Conservation (phyloP, 2,797 vertebrate species). For the Karalla daura region DNA sequence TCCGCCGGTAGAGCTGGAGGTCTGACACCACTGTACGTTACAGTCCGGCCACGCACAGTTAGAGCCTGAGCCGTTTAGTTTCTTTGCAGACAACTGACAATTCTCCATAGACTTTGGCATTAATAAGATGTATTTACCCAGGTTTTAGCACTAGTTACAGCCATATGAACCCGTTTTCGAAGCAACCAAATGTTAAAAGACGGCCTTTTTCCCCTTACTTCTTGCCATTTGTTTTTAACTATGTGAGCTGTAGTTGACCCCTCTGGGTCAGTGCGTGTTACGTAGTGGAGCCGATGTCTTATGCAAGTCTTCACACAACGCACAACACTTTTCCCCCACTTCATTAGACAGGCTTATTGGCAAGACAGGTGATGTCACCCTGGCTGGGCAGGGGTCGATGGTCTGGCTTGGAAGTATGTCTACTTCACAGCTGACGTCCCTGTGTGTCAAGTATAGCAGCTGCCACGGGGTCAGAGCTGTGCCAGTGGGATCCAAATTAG, state of each 20-base stretch:
- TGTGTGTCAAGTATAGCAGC: not conserved
- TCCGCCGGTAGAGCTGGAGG: slow-evolving; percentile 57
- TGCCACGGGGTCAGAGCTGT: not conserved
- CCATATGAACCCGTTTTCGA: slow-evolving; percentile 37
- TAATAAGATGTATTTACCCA: not conserved
- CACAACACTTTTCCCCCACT: slow-evolving; percentile 40
- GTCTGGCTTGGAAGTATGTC: slow-evolving; percentile 29
- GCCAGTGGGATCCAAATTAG: not conserved
- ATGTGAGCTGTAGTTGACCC: slow-evolving; percentile 50
- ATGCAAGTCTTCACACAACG: slow-evolving; percentile 55
- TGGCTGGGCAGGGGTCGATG: slow-evolving; percentile 52
- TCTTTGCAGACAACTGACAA: slow-evolving; percentile 1
- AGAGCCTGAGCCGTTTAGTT: slow-evolving; percentile 24
- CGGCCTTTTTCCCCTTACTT: slow-evolving; percentile 6
- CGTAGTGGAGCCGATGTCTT: slow-evolving; percentile 61
- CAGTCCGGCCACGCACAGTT: slow-evolving; percentile 49
- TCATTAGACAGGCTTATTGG: slow-evolving; percentile 72
- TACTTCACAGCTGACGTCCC: slow-evolving; percentile 34
- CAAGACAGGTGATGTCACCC: slow-evolving; percentile 42
- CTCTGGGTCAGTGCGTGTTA: slow-evolving; percentile 39
- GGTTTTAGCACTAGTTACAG: too few species aligned
- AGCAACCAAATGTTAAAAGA: slow-evolving; percentile 48
- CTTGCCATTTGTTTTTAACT: slow-evolving; percentile 47
- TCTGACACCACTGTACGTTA: slow-evolving; percentile 46
- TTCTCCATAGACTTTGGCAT: not conserved